These are phyloP conservation scores for Crocuta crocuta DNA, from an alignment of 2,113 vertebrate species.

Conservation along the genomic window DNA sequence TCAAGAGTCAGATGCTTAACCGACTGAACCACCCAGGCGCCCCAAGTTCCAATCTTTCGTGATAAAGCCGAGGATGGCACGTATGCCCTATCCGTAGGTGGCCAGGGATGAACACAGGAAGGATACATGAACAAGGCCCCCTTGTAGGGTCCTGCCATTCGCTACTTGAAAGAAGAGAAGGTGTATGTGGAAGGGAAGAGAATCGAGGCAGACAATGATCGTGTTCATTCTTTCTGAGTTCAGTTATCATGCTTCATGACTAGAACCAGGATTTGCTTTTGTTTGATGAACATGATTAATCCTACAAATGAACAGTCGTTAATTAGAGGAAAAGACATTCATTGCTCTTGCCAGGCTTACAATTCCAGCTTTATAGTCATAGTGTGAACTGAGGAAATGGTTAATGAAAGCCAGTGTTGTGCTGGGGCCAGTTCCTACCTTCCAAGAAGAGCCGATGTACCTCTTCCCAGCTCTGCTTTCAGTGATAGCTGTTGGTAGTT, in stretches of 20 bases:
- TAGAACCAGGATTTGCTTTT: constrained; percentile 20
- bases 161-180: background rate
- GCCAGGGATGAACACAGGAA: background rate
- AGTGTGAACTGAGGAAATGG: background rate
- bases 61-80: background rate
- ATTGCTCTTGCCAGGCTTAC: background rate
- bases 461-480: background rate
- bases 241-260: background rate
- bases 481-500: background rate
- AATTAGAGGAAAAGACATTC: constrained; percentile 16
- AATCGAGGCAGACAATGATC: background rate
- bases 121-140: background rate
- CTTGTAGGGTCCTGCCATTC: background rate
- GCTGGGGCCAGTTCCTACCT: background rate
- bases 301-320: background rate
- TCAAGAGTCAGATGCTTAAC: no score
- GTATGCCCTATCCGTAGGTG: background rate
- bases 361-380: background rate
- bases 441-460: background rate
- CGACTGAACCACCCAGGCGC: no score
- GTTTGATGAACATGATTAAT: constrained; percentile 32
- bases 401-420: background rate
- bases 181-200: background rate
- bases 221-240: constrained; percentile 14
- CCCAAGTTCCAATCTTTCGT: background rate